Conservation (phyloP, 2,888 invertebrate genomes). For the Acrobasis repandana region DNA sequence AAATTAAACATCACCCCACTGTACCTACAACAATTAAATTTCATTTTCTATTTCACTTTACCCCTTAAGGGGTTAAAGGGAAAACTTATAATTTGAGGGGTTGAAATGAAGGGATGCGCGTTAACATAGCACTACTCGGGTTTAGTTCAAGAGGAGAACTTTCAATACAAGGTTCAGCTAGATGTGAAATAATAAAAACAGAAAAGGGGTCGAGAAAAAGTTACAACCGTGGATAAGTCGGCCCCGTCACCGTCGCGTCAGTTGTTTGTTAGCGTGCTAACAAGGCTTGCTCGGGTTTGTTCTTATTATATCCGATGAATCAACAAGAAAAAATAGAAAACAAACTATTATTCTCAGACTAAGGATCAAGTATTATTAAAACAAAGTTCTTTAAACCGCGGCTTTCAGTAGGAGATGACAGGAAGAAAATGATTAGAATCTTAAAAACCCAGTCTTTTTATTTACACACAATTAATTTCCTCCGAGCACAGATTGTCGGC, state of each 20-base stretch:
- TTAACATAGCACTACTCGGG: neutral
- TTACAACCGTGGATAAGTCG: conserved; percentile 8
- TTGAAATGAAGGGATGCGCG: conserved; percentile 23
- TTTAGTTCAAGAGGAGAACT: neutral
- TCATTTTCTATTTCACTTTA: neutral
- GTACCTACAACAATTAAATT: neutral
- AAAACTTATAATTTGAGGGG: conserved; percentile 1
- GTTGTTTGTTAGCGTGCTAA: conserved; percentile 43
- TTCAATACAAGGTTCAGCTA: neutral
- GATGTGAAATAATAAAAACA: neutral
- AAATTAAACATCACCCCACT: neutral
- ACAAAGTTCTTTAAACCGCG: no score
- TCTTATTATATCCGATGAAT: neutral
- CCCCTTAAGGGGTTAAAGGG: neutral
- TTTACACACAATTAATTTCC: no score
- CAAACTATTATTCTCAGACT: no score
- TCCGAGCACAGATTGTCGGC: no score
- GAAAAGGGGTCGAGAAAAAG: conserved; percentile 10
- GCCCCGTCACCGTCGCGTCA: conserved; percentile 14
- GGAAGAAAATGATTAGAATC: no score
- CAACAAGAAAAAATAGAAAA: conserved; percentile 18
- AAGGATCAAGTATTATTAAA: no score
- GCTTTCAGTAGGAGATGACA: no score
- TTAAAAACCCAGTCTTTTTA: no score
- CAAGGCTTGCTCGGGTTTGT: conserved; percentile 29